phyloP scores from a whole-genome alignment of 2,797 vertebrate genomes.

The Luscinia megarhynchos region DNA sequence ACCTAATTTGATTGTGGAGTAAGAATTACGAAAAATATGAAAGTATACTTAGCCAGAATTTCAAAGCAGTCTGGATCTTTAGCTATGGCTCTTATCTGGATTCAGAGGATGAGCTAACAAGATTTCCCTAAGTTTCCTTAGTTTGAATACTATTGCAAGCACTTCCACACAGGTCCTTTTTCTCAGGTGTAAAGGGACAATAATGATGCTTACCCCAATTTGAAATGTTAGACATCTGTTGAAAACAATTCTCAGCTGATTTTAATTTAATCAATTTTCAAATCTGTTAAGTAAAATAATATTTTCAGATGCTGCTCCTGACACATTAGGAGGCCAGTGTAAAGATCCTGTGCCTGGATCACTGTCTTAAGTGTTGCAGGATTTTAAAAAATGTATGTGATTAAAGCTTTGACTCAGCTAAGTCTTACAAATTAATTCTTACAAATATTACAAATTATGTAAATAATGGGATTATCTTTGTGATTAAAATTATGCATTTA shows the following conservation, averaged over 20 bases:
- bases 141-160: not conserved
- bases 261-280: not conserved
- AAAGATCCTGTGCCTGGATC: not conserved
- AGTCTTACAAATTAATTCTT: not conserved
- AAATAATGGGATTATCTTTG: not conserved
- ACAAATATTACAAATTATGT: not conserved
- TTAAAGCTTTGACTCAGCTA: not conserved
- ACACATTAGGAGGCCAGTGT: not conserved
- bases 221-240: not conserved
- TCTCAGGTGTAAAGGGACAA: not conserved
- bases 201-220: not conserved
- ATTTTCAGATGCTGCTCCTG: not conserved
- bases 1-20: not conserved
- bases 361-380: not conserved
- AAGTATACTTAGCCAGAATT: not conserved
- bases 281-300: not conserved
- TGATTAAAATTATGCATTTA: not conserved
- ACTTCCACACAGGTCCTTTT: not conserved
- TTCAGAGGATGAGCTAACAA: not conserved
- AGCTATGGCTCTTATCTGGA: not conserved
- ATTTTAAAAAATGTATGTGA: accelerated
- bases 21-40: not conserved
- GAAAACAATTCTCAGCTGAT: not conserved
- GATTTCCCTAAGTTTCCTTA: not conserved
- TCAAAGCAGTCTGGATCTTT: not conserved